Conservation (phyloP, 2,888 invertebrate genomes). For the Rotaria magnacalcarata region DNA sequence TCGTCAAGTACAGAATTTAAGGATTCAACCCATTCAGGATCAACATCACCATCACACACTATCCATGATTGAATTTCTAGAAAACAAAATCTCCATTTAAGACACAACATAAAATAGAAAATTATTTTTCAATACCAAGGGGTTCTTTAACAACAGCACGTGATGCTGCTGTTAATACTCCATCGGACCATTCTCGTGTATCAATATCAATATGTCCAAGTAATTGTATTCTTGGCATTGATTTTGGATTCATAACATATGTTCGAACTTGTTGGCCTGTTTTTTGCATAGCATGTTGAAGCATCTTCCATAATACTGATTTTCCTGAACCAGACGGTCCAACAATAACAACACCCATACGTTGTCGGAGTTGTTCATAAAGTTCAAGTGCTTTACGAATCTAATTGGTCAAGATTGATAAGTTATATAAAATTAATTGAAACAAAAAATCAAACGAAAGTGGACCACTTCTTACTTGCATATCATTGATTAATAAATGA, state of each 20-base stretch:
- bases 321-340: slow-evolving; percentile 92
- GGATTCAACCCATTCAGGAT: slow-evolving; percentile 97
- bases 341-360: slow-evolving; percentile 93
- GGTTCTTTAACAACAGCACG: slow-evolving; percentile 70
- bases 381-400: slow-evolving; percentile 76
- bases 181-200: slow-evolving; percentile 90
- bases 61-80: slow-evolving; percentile 71
- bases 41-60: slow-evolving; percentile 94
- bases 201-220: slow-evolving; percentile 85
- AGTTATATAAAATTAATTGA: no score
- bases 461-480: slow-evolving; percentile 65
- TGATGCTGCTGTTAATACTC: slow-evolving; percentile 78
- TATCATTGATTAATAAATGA: slow-evolving; percentile 68
- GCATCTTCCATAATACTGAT: slow-evolving; percentile 75
- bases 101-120: not conserved
- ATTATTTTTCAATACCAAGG: slow-evolving; percentile 53
- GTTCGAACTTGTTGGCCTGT: slow-evolving; percentile 70
- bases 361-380: slow-evolving; percentile 84
- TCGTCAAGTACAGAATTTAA: slow-evolving; percentile 96
- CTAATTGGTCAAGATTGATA: not conserved
- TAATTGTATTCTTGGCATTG: slow-evolving; percentile 75
- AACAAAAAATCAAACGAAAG: no score
- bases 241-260: slow-evolving; percentile 84
- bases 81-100: slow-evolving; percentile 48
- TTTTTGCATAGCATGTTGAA: slow-evolving; percentile 73